These are phyloP conservation scores for Sebastes steindachneri DNA, from an alignment of 2,797 vertebrate genomes.

Conservation along the genomic window DNA sequence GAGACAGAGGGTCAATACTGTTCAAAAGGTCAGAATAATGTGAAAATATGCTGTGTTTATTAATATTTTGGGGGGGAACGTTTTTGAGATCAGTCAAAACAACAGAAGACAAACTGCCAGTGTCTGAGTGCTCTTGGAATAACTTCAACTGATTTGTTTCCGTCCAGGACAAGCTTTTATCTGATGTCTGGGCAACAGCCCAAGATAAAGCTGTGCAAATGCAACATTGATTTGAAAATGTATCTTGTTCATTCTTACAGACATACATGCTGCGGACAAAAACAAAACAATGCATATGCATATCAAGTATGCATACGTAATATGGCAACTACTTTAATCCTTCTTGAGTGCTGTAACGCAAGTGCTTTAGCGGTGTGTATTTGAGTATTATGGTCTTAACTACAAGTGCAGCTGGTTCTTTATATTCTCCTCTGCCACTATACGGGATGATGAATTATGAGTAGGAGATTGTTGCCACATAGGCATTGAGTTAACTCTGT, in stretches of 20 bases:
- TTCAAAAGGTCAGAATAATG: neutral
- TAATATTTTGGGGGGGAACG: neutral
- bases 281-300: neutral
- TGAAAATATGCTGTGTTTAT: neutral
- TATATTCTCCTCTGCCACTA: neutral
- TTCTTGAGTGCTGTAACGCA: neutral
- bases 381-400: neutral
- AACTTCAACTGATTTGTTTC: slow-evolving; percentile 20
- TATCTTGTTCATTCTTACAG: neutral
- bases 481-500: neutral
- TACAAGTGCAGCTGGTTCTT: neutral
- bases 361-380: neutral
- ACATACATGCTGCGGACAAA: neutral
- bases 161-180: slow-evolving; percentile 7
- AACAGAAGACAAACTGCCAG: neutral
- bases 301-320: neutral
- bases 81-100: slow-evolving; percentile 3
- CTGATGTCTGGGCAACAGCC: slow-evolving; percentile 19
- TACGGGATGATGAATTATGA: neutral
- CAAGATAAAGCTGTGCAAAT: slow-evolving; percentile 21
- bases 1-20: neutral
- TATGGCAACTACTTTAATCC: neutral
- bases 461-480: neutral
- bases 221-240: slow-evolving; percentile 3
- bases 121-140: slow-evolving; percentile 18